Percentiles rank a stretch among this genome's conserved stretches.
Evolutionary conservation across 2,888 invertebrate species (phyloP).

Genomic region (Hirudinaria manillensis): DNA sequence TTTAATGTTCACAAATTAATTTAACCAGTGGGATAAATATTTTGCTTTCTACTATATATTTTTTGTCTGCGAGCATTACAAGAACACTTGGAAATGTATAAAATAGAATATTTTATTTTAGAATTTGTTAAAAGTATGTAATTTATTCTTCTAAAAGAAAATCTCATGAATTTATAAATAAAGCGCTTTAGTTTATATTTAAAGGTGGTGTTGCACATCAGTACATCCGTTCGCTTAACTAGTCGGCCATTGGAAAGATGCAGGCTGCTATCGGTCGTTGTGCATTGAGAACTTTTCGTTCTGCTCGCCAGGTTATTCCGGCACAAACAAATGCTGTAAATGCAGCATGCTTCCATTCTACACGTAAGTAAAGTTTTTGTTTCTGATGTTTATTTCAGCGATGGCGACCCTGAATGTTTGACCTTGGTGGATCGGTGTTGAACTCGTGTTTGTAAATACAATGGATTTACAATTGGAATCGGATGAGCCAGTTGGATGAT

Average conservation of each 20-base stretch:
- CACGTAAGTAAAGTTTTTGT: constrained; percentile 19
- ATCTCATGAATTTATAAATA: not conserved
- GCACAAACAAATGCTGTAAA: not conserved
- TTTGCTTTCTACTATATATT: too few species aligned
- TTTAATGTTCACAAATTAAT: too few species aligned
- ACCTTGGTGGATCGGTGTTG: constrained; percentile 17
- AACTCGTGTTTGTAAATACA: not conserved
- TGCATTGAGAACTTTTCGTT: constrained; percentile 30
- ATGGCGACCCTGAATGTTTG: constrained; percentile 8
- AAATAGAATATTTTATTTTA: too few species aligned
- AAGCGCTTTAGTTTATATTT: constrained; percentile 18
- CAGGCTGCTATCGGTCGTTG: constrained; percentile 28
- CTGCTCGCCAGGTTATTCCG: constrained; percentile 20
- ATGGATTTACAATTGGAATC: not conserved
- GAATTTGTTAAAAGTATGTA: too few species aligned
- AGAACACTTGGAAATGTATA: too few species aligned
- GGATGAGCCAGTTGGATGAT: too few species aligned
- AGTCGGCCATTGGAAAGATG: constrained; percentile 25
- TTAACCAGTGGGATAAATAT: too few species aligned
- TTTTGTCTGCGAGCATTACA: too few species aligned
- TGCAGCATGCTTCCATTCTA: constrained; percentile 19
- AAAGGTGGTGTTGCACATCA: constrained; percentile 4
- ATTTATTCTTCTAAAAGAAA: too few species aligned
- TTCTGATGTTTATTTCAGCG: not conserved
- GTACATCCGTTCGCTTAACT: constrained; percentile 13